phyloP scores from a whole-genome alignment of 2,113 vertebrate genomes.

The Promerops cafer region DNA sequence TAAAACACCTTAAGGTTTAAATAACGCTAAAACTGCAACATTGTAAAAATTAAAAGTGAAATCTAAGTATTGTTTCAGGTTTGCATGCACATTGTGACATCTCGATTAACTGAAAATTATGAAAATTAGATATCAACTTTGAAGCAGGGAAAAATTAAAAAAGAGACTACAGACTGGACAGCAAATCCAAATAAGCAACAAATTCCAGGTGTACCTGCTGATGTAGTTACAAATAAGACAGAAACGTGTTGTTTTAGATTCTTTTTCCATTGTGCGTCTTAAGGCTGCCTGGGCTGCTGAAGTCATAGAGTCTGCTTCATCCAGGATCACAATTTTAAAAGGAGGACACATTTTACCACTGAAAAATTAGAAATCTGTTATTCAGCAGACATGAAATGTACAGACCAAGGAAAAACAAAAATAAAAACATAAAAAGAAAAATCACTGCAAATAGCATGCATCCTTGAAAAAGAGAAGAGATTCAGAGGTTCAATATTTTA shows the following conservation, averaged over 20 bases:
- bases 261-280: conserved; percentile 97
- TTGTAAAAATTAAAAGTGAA: background rate
- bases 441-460: background rate
- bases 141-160: too few species aligned
- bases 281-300: conserved; percentile 91
- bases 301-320: conserved; percentile 99
- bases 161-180: background rate
- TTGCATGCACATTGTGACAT: background rate
- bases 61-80: background rate
- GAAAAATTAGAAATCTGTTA: background rate
- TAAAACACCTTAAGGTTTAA: background rate
- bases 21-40: background rate
- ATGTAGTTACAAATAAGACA: conserved; percentile 99
- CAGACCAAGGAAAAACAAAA: background rate
- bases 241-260: conserved; percentile 94
- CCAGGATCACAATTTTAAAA: conserved; percentile 97
- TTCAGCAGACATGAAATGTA: background rate
- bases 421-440: background rate
- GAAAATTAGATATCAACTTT: background rate
- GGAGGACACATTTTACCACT: conserved; percentile 93
- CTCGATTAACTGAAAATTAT: background rate
- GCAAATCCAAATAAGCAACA: background rate
- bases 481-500: background rate
- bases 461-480: background rate
- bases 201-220: conserved; percentile 80